Evolutionary conservation across 1,140 invertebrate genomes (phyloP), one percentile per base, ranked within the genome.

Genomic region (Pseudachorutes palmiensis): DNA sequence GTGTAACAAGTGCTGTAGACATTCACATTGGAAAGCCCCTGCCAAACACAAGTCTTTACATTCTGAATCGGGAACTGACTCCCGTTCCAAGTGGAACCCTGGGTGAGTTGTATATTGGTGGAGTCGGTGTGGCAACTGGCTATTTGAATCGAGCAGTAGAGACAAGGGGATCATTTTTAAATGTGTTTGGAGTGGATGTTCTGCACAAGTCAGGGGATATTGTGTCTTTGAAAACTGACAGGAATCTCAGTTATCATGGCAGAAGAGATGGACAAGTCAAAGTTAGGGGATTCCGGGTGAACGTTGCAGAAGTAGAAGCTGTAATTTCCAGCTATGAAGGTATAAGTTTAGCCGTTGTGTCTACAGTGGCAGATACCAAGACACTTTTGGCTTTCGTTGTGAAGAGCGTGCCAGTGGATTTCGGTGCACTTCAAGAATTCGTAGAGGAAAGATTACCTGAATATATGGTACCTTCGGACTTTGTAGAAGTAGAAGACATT

Each of bases 181-280:
- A 9, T 29, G 3, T 12, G 14, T 63, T 63, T 14, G 26, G 19
- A 9, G 19, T 24, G 61, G 26, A 14, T 5, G n/a, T 31, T 5
- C 24, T 61, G 29, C 30, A 61, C 29, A 29, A 31, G 22, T 22
- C 59, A 28, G 59, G 59, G 9, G 59, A 61, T 33, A 28, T 61
- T 12, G 59, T 16, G 19, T 19, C 12, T 5, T 5, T 29, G 9
- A 30, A 14, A 14, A 29, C 19, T 28, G 19, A 16, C 12, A 9
- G 19, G 12, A 29, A 14, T 19, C 14, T 65, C 19, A 16, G 58
- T 9, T 65, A 22, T 30, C 22, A 59, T 24, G 64, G 64, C n/a
- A 2, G 64, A 29, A 26, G 22, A 9, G 64, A 65, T 58, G 2
- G 5, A 12, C 64, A 65, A 26, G 64, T 65, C 14, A 65, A 65